Base-by-base conservation (phyloP, 2,888 invertebrate genomes). In the Corbicula japonica region DNA sequence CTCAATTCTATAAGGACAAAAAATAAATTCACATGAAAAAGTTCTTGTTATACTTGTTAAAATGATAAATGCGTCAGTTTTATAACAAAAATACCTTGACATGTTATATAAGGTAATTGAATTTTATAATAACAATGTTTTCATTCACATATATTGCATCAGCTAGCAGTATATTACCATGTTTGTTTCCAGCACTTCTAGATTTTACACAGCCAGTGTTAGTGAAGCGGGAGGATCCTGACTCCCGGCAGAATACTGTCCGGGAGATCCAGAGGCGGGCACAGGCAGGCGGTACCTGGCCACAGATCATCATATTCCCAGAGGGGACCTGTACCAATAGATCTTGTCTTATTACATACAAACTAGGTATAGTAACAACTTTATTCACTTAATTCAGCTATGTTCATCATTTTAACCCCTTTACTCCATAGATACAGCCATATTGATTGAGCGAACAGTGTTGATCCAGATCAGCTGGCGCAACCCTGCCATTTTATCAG, bases 321-420 rank as follows among this genome's bases (percentile, higher is more conserved):
- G 98, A 99, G 93, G 99, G 98, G 60, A 99, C 99, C 0, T 98
- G 98, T 93, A 98, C 98, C 35, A 99, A 99, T 94, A 95, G 98
- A 32, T 96, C 96, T 0, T 97, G 97, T 91, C 94, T 99, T 87
- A 94, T 95, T 56, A 89, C 89, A 41, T 94, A 91, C 84, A 93
- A 93, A 88, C 89, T 89, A 86, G 93, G 93, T 93, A 74, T 44
- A n/a, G 6, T 38, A 18, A 38, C 41, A 8, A 38, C 18, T 38
- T 38, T 12, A 38, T 12, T 18, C 41, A 38, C 41, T 38, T 8
- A 38, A 12, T n/a, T n/a, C n/a, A n/a, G n/a, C n/a, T 62, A 32
- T 23, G 8, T 6, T 23, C 21, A 63, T 28, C 18, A 32, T 12
- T 28, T 30, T 21, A 56, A 21, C 46, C 56, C 34, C 26, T 44